phyloP scores from a whole-genome alignment of 2,888 invertebrate genomes.

The Tetragnatha montana region DNA sequence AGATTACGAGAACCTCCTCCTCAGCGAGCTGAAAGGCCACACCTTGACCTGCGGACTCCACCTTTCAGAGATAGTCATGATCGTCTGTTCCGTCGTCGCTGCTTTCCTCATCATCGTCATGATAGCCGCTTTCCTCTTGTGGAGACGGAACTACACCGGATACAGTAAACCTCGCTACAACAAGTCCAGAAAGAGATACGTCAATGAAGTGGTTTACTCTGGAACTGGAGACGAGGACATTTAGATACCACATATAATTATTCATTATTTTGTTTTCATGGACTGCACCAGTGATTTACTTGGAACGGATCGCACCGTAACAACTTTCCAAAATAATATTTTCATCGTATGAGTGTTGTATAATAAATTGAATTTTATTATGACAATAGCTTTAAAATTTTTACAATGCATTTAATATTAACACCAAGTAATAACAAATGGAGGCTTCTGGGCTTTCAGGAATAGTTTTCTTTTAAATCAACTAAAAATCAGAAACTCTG shows the following conservation, averaged over 20 bases:
- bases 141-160: slow-evolving; percentile 52
- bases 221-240: slow-evolving; percentile 43
- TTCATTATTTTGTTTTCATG: neutral
- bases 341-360: too few species aligned
- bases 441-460: too few species aligned
- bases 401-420: too few species aligned
- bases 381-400: too few species aligned
- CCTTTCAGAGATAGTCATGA: slow-evolving; percentile 45
- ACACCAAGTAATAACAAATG: too few species aligned
- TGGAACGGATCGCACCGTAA: too few species aligned
- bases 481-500: too few species aligned
- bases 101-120: slow-evolving; percentile 32
- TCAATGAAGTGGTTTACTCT: slow-evolving; percentile 31
- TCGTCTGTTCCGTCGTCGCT: slow-evolving; percentile 10
- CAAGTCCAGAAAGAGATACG: slow-evolving; percentile 27
- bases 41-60: slow-evolving; percentile 45
- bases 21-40: slow-evolving; percentile 41
- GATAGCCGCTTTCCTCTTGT: slow-evolving; percentile 54
- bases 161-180: slow-evolving; percentile 50
- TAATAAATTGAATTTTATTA: too few species aligned
- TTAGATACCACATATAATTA: slow-evolving; percentile 2
- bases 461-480: too few species aligned
- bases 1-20: slow-evolving; percentile 24
- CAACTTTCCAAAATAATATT: too few species aligned
- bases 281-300: neutral